Evolutionary conservation across 2,797 vertebrate genomes (phyloP).

Genomic region (Cephalopachus bancanus): DNA sequence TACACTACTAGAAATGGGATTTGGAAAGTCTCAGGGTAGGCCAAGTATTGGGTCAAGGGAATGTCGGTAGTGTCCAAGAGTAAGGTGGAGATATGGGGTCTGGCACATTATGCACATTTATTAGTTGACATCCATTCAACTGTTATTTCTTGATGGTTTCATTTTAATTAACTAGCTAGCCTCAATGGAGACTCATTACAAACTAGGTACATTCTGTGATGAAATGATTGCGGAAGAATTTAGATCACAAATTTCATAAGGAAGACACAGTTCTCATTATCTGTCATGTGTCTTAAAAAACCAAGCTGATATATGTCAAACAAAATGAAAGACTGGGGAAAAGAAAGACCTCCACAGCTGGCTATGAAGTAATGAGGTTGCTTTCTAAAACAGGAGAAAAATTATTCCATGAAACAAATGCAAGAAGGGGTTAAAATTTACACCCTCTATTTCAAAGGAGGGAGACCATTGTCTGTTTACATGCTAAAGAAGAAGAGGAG

Average conservation of each 20-base stretch:
- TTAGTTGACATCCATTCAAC: conserved; percentile 36
- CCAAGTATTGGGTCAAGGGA: conserved; percentile 26
- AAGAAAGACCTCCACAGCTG: background rate
- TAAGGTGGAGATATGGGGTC: conserved; percentile 9
- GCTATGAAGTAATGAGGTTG: background rate
- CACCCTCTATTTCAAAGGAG: background rate
- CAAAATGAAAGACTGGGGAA: conserved; percentile 52
- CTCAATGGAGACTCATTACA: conserved; percentile 53
- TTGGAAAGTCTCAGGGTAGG: background rate
- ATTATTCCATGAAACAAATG: conserved; percentile 13
- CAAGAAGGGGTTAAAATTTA: background rate
- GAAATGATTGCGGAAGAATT: conserved; percentile 57
- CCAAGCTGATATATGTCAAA: conserved; percentile 59
- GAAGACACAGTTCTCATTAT: conserved; percentile 50
- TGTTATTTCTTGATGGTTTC: conserved; percentile 64
- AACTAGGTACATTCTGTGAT: conserved; percentile 54
- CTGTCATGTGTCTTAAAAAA: conserved; percentile 60
- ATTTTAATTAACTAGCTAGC: conserved; percentile 70
- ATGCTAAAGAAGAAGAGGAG: background rate
- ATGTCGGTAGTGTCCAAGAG: background rate
- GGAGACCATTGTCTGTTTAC: background rate
- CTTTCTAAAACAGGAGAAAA: conserved; percentile 40
- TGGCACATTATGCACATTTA: background rate
- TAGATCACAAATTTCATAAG: conserved; percentile 56
- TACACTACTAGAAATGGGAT: conserved; percentile 26